phyloP scores from a whole-genome alignment of 2,113 vertebrate species.

The Siphamia tubifer region DNA sequence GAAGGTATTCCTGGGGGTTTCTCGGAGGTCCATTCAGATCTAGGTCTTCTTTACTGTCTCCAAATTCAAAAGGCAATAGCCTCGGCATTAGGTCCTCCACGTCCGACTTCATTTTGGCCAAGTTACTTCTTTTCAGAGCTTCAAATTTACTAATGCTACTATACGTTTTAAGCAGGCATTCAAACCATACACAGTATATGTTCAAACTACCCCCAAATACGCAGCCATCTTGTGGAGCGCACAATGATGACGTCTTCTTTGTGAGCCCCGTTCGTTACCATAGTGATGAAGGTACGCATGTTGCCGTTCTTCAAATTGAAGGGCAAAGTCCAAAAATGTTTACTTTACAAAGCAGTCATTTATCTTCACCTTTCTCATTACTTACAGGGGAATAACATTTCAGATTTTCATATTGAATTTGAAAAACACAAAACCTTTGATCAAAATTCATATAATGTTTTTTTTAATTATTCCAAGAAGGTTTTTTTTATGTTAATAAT shows the following conservation, averaged over 20 bases:
- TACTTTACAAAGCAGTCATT: not conserved
- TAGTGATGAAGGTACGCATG: not conserved
- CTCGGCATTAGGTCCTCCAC: slow-evolving; percentile 93
- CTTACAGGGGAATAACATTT: not conserved
- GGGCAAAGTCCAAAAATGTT: slow-evolving; percentile 1
- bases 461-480: not conserved
- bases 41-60: slow-evolving; percentile 69
- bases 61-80: slow-evolving; percentile 85
- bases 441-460: not conserved
- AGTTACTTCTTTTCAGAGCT: too few species aligned
- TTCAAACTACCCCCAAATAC: not conserved
- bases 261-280: slow-evolving; percentile 42
- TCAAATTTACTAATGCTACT: not conserved
- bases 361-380: not conserved
- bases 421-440: slow-evolving; percentile 5
- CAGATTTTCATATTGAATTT: not conserved
- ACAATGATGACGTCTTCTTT: slow-evolving; percentile 41
- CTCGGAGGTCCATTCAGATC: slow-evolving; percentile 86
- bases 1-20: slow-evolving; percentile 91
- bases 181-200: too few species aligned
- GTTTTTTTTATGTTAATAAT: slow-evolving; percentile 68
- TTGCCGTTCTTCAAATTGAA: not conserved
- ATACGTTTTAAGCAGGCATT: too few species aligned
- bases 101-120: slow-evolving; percentile 74
- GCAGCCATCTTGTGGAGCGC: slow-evolving; percentile 41